Base-by-base conservation (phyloP, 1,140 invertebrate species). In the Drosophila parabipectinata region DNA sequence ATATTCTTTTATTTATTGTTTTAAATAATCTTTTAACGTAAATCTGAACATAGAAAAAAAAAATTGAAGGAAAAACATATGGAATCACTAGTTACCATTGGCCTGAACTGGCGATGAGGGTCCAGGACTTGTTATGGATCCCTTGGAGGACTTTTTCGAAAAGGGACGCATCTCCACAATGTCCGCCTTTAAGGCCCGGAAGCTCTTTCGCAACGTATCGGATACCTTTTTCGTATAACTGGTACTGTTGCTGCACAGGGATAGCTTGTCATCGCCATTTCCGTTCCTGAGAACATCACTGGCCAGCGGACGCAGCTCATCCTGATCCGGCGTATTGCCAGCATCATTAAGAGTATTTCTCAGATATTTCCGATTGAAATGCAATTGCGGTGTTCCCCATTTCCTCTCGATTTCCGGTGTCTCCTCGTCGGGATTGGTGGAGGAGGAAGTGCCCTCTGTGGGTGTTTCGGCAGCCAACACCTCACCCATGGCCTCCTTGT, bases 291-390 rank as follows among this genome's bases (percentile, higher is more conserved):
- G 4, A 0, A 4, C 41, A 39, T 52, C 72, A 24, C n/a, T 50
- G 1, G 78, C 50, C 37, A 85, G 47, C 3, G 85, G 80, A 24
- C 69, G 60, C 37, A 85, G 30, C 9, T 78, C 73, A 18, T 90
- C 80, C 18, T 73, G 77, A 14, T 57, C 3, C 28, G 80, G 68
- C 57, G 54, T 26, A 8, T 9, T 47, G n/a, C 66, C 18, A 41
- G 69, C 12, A 37, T 68, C 74, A 18, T 61, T 74, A 14, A 72
- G 52, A 4, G 74, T 63, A 32, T 80, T 83, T 0, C 76, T 69
- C 55, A 91, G 67, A 51, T 91, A 91, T 48, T 91, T 91, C n/a
- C 90, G 76, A 69, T 91, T 91, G 14, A 91, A 91, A 53, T 91
- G 87, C 55, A 91, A 45, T 34, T 90, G 90, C 6, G 90, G 90